Percentiles rank a stretch among this genome's conserved stretches.
phyloP scores from a whole-genome alignment of 1,140 invertebrate genomes.

The Drosophila erecta region DNA sequence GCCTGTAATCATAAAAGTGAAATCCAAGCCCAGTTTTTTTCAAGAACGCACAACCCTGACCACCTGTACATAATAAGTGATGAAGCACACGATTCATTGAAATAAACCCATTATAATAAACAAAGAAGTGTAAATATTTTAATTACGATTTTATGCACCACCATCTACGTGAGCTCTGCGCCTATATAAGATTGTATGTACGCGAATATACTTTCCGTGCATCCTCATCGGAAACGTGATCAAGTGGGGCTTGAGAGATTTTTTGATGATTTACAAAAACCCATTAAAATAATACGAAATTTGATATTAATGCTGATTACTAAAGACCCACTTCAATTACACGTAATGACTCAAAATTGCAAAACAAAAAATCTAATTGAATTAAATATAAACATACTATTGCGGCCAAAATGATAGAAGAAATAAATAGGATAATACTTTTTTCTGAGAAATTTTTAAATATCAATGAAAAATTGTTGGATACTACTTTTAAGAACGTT shows the following conservation, averaged over 20 bases:
- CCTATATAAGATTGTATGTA: conserved; percentile 20
- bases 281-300: conserved; percentile 36
- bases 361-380: conserved; percentile 24
- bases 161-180: conserved; percentile 50
- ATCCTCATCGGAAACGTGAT: conserved; percentile 35
- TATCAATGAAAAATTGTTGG: background rate
- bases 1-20: background rate
- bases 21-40: background rate
- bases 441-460: background rate
- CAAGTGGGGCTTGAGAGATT: background rate
- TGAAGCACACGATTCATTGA: conserved; percentile 9
- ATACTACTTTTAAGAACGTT: background rate
- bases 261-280: conserved; percentile 16
- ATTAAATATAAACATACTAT: conserved; percentile 8
- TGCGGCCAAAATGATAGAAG: background rate
- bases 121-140: conserved; percentile 24
- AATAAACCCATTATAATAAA: conserved; percentile 8
- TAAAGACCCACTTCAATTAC: conserved; percentile 47
- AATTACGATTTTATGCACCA: conserved; percentile 32
- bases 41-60: background rate
- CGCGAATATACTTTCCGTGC: conserved; percentile 29
- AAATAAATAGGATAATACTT: background rate
- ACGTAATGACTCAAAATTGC: conserved; percentile 46
- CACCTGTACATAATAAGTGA: conserved; percentile 24
- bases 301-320: conserved; percentile 43